Evolutionary conservation across 2,113 vertebrate species (phyloP).

Genomic region (Excalfactoria chinensis): DNA sequence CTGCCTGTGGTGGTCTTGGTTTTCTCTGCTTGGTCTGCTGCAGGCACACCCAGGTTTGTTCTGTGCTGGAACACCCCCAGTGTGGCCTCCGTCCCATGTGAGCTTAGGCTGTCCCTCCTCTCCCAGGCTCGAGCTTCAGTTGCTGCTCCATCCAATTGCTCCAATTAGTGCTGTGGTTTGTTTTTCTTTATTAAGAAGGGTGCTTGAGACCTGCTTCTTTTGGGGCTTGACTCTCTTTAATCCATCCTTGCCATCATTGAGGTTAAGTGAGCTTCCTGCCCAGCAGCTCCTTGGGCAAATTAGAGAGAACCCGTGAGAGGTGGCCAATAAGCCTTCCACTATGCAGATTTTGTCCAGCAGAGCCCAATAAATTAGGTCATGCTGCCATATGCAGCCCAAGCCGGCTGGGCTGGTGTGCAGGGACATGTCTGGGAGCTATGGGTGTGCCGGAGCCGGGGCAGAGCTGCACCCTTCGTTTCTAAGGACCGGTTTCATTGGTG

Average conservation of each 20-base stretch:
- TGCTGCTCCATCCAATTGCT: neutral
- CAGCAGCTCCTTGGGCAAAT: constrained; percentile 46
- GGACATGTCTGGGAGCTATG: neutral
- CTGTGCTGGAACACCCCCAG: rapidly evolving
- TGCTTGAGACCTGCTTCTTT: neutral
- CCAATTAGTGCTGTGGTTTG: neutral
- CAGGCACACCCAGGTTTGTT: neutral
- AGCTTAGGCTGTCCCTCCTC: rapidly evolving
- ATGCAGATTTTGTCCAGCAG: neutral
- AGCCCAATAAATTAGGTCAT: constrained; percentile 29
- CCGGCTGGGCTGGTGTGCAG: neutral
- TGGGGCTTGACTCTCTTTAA: constrained; percentile 1
- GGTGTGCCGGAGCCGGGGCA: constrained; percentile 20
- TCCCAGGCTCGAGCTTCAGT: neutral
- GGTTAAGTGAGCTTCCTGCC: constrained; percentile 47
- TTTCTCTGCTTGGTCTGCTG: neutral
- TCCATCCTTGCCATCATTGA: neutral
- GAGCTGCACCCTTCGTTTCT: constrained; percentile 18
- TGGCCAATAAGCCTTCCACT: neutral
- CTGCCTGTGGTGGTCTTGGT: neutral
- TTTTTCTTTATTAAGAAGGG: constrained; percentile 6
- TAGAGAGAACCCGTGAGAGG: neutral
- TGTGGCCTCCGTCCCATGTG: neutral
- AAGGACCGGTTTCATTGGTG: constrained; percentile 15
- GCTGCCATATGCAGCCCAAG: constrained; percentile 43